Evolutionary conservation across 2,113 vertebrate genomes (phyloP), one percentile per base, ranked within the genome.

Genomic region (Ailuropoda melanoleuca): DNA sequence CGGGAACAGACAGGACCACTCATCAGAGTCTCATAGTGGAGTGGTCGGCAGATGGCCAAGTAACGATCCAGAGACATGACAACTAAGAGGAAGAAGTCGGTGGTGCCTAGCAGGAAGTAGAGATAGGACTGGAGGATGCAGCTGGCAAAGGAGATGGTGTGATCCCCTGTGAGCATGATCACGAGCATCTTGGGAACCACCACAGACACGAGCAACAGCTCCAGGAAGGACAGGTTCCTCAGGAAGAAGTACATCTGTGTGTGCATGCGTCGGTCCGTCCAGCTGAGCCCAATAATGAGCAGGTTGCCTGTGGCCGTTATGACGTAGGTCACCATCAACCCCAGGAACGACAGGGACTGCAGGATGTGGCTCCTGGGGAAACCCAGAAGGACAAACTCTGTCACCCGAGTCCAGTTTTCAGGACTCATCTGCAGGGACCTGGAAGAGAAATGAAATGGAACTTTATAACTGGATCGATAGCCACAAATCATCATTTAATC

Each of bases 181-280:
- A 66, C 39, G n/a, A 98, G 56, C 96, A 97, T 94, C 77, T 96
- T 98, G 72, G 97, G 93, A n/a, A 95, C 96, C 43, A 91, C 58
- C 72, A 95, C 88, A 50, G 90, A 88, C 10, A 97, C 37, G 18
- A 97, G 93, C 37, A 95, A 68, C 68, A 97, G 62, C 43, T 97
- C 98, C 48, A 97, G 88, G n/a, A 98, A 95, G 60, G 97, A 97
- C 5, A 97, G 50, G 7, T 96, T 96, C 34, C 53, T 19, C 74
- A 97, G 90, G 75, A 98, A 97, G 80, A 97, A 98, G 15, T 97
- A 97, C 60, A 98, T 96, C 48, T 97, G 96, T 55, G 58, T 93
- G 88, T 98, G 96, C 17, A 98, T 64, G 15, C 1, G 1, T 11
- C 8, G 37, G 37, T 95, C 83, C 34, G 34, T 39, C 34, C 31